These are phyloP conservation scores for Epinephelus awoara DNA, from an alignment of 2,797 vertebrate species.

Conservation along the genomic window DNA sequence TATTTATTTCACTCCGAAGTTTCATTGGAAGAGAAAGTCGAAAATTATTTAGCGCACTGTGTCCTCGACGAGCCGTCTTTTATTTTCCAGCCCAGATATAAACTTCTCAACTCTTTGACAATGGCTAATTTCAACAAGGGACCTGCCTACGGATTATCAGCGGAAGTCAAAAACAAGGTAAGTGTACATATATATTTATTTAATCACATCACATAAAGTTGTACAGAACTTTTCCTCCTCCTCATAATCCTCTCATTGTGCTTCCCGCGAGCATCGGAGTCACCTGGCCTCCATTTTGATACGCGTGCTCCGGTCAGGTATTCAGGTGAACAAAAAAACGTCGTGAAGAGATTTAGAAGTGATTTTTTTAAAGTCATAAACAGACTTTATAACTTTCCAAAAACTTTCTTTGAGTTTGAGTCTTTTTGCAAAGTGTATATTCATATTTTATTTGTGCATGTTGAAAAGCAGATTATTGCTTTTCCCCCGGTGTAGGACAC, in stretches of 20 bases:
- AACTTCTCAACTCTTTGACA: conserved; percentile 19
- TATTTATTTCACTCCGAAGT: conserved; percentile 65
- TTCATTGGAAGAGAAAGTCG: conserved; percentile 76
- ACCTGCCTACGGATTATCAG: conserved; percentile 83
- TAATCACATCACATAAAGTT: not conserved
- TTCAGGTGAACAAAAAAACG: too few relatives aligned
- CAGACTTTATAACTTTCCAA: accelerated
- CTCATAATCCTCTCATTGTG: not conserved
- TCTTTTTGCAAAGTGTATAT: not conserved
- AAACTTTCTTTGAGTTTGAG: accelerated
- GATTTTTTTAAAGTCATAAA: not conserved
- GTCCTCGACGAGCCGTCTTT: not conserved
- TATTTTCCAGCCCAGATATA: not conserved
- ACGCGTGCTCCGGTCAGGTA: conserved; percentile 27
- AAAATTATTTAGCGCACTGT: conserved; percentile 47
- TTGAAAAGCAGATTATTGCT: not conserved
- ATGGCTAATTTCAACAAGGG: conserved; percentile 84
- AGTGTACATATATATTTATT: not conserved
- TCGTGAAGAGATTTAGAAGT: accelerated
- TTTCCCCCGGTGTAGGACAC: not conserved
- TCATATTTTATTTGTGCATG: not conserved
- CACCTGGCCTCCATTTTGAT: conserved; percentile 76
- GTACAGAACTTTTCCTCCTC: conserved; percentile 19
- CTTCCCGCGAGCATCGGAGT: not conserved
- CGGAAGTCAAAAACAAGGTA: conserved; percentile 87